Conservation (phyloP, 2,797 vertebrate species). For the Okamejei kenojei region DNA sequence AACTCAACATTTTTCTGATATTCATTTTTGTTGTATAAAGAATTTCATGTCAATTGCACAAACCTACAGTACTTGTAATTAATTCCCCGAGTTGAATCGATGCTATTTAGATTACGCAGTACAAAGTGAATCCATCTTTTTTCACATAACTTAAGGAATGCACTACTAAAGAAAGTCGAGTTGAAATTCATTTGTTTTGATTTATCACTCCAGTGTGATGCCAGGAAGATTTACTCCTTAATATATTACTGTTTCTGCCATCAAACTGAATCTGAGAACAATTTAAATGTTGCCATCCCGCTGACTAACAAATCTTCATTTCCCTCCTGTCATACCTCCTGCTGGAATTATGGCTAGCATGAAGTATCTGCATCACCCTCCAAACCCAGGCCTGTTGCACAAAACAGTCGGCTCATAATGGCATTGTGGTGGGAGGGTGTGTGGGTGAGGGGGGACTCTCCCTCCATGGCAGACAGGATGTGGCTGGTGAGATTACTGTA, state of each 20-base stretch:
- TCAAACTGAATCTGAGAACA: not conserved
- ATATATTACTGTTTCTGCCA: not conserved
- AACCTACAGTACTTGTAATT: not conserved
- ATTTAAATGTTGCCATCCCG: conserved; percentile 3
- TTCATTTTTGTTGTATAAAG: conserved; percentile 7
- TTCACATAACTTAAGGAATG: not conserved
- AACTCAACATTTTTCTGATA: conserved; percentile 6
- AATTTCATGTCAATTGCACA: conserved; percentile 8
- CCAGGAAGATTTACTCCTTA: conserved; percentile 3
- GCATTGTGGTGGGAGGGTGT: not conserved
- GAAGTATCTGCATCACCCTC: not conserved
- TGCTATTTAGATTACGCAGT: not conserved
- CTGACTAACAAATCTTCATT: not conserved
- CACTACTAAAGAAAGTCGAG: not conserved
- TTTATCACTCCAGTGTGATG: not conserved
- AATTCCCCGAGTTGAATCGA: not conserved
- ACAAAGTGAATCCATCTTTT: conserved; percentile 22
- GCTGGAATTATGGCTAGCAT: not conserved
- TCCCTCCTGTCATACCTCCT: not conserved
- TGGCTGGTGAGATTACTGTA: too few species aligned
- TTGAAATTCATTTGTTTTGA: conserved; percentile 18
- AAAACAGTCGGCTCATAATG: not conserved
- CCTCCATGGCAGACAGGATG: too few species aligned
- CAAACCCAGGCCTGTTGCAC: not conserved
- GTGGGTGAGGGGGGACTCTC: not conserved